phyloP scores from a whole-genome alignment of 1,140 invertebrate species.

The Spodoptera litura region DNA sequence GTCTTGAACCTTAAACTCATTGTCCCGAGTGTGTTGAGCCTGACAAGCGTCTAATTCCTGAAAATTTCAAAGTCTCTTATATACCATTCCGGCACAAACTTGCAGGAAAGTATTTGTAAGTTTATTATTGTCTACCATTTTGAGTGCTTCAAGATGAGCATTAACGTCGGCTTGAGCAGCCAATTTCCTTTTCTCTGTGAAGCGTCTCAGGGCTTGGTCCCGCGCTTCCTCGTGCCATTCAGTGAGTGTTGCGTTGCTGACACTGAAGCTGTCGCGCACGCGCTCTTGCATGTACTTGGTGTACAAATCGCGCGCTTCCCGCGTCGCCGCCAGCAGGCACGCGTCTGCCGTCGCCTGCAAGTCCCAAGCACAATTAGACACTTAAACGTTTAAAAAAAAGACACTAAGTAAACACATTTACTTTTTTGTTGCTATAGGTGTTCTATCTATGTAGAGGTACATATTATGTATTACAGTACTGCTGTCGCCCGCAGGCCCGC shows the following conservation, averaged over 20 bases:
- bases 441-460: background rate
- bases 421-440: too few species aligned
- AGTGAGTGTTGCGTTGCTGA: background rate
- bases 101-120: background rate
- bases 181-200: conserved; percentile 40
- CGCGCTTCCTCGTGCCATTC: background rate
- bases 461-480: too few species aligned
- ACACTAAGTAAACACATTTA: too few species aligned
- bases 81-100: background rate
- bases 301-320: conserved; percentile 42
- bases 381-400: too few species aligned
- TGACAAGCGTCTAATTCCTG: conserved; percentile 32
- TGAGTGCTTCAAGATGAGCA: background rate
- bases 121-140: background rate
- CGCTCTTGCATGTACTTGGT: conserved; percentile 18
- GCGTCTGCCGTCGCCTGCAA: conserved; percentile 46
- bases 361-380: too few species aligned
- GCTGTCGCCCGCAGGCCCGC: too few species aligned
- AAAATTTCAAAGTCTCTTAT: background rate
- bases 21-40: conserved; percentile 5
- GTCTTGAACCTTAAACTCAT: conserved; percentile 25
- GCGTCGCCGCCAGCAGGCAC: conserved; percentile 29
- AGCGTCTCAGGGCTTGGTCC: background rate
- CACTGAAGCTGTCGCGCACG: background rate
- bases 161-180: conserved; percentile 34